Conservation (phyloP, 2,113 vertebrate genomes). For the Paratilapia polleni region DNA sequence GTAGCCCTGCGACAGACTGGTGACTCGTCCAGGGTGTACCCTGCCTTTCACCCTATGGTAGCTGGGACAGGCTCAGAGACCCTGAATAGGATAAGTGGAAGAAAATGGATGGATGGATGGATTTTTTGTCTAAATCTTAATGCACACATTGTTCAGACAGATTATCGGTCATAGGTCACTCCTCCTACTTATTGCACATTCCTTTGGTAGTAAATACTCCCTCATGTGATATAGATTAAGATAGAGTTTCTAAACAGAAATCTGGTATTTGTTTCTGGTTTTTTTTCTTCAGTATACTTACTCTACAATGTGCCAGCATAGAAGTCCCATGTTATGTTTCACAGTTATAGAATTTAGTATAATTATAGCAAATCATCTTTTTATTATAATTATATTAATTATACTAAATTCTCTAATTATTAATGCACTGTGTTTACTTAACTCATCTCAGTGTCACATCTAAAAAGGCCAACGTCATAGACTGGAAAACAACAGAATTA, state of each 20-base stretch:
- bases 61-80: no score
- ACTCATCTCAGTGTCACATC: background rate
- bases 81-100: no score
- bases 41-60: no score
- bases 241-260: slow-evolving; percentile 11
- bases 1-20: no score
- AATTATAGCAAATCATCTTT: no score
- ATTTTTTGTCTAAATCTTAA: background rate
- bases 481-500: no score
- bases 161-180: background rate
- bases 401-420: no score
- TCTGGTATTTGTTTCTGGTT: background rate
- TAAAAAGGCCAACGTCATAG: background rate
- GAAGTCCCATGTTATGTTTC: background rate
- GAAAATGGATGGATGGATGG: no score
- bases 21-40: no score
- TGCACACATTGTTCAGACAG: background rate
- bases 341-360: background rate
- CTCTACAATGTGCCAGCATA: background rate
- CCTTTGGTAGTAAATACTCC: slow-evolving; percentile 27
- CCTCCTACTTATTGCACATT: slow-evolving; percentile 40
- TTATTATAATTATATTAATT: no score
- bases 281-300: background rate
- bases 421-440: background rate
- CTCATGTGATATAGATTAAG: slow-evolving; percentile 66